A percentile compares a stretch with the other conserved stretches of the same genome.
Conservation (phyloP, 2,113 vertebrate genomes). For the Xenus cinereus region DNA sequence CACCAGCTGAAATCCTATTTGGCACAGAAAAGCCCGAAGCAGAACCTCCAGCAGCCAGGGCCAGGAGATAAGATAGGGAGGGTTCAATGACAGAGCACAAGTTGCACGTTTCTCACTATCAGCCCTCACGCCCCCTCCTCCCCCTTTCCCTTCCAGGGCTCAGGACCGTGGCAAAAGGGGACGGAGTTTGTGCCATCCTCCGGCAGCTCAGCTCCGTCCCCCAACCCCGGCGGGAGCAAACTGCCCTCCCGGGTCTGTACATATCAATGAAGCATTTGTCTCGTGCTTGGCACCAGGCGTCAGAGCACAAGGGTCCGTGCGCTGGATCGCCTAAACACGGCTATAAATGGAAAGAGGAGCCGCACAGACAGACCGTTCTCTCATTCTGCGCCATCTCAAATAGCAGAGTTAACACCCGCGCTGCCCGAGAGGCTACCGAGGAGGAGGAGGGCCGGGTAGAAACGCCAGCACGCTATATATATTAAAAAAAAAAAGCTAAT, state of each 20-base stretch:
- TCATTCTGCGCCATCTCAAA: neutral
- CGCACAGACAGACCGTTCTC: neutral
- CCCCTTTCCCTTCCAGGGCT: neutral
- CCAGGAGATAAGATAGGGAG: neutral
- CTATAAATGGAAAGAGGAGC: constrained; percentile 47
- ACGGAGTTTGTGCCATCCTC: neutral
- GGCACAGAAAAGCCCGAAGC: neutral
- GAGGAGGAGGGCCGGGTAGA: neutral
- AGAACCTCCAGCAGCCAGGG: neutral
- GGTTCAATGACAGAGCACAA: neutral
- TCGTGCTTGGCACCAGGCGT: constrained; percentile 29
- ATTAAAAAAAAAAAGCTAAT: neutral
- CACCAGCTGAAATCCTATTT: neutral
- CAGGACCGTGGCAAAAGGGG: neutral
- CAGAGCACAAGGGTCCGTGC: neutral
- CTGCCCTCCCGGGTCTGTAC: neutral
- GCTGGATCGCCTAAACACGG: neutral
- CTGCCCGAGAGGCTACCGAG: neutral
- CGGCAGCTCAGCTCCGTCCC: neutral
- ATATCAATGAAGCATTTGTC: constrained; percentile 39
- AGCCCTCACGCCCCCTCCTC: neutral
- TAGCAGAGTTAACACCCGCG: neutral
- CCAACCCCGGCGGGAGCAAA: neutral
- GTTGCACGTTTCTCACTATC: neutral
- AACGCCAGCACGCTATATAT: fast-evolving